Conservation (phyloP, 2,888 invertebrate species). For the Allophyes oxyacanthae region DNA sequence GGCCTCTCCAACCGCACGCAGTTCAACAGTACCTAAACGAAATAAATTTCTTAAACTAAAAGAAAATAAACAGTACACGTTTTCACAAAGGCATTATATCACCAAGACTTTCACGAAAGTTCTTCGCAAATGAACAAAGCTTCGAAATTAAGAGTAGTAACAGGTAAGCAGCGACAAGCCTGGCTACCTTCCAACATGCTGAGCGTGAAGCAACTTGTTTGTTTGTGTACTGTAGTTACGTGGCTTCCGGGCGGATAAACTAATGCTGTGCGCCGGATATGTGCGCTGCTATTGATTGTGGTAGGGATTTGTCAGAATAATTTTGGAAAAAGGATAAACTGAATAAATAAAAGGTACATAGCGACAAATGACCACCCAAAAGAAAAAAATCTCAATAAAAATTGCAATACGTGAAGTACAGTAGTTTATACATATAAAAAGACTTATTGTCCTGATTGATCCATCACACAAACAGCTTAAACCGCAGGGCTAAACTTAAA, state of each 20-base stretch:
- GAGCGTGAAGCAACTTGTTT: slow-evolving; percentile 37
- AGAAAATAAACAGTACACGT: too few relatives aligned
- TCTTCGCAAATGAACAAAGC: slow-evolving; percentile 15
- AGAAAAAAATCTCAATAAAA: too few relatives aligned
- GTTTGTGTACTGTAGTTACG: slow-evolving; percentile 19
- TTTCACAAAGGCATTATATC: slow-evolving; percentile 7
- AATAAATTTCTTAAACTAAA: too few relatives aligned
- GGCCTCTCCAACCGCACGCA: too few relatives aligned
- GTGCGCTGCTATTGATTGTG: not conserved
- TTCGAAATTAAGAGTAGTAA: slow-evolving; percentile 38
- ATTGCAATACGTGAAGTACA: too few relatives aligned
- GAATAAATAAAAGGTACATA: too few relatives aligned
- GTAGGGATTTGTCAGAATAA: not conserved
- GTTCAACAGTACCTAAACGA: too few relatives aligned
- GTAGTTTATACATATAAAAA: too few relatives aligned
- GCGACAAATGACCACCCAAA: too few relatives aligned
- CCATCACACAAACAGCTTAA: too few relatives aligned
- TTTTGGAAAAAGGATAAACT: not conserved
- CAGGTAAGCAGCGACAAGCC: slow-evolving; percentile 32
- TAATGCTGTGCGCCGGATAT: slow-evolving; percentile 3
- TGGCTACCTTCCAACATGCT: slow-evolving; percentile 38
- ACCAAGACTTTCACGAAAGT: not conserved
- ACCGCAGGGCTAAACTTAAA: too few relatives aligned
- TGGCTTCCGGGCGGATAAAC: slow-evolving; percentile 13
- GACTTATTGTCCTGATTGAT: too few relatives aligned